Conservation (phyloP, 2,113 vertebrate species). For the Anhinga rufa region DNA sequence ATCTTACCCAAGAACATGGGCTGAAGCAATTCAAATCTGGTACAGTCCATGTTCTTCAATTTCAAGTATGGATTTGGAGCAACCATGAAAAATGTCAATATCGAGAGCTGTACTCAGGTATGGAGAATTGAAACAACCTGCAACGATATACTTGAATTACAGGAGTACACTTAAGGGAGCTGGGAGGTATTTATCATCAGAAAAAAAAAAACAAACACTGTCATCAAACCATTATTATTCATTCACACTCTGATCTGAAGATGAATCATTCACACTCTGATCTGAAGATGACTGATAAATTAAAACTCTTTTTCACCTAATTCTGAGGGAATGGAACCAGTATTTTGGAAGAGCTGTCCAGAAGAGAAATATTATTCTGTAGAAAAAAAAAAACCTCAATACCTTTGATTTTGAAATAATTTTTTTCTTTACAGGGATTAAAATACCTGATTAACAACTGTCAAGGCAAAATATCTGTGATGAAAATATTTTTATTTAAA, state of each 20-base stretch:
- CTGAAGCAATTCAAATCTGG: slow-evolving; percentile 35
- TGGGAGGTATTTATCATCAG: not conserved
- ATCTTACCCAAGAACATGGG: not conserved
- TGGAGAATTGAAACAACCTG: not conserved
- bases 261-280: not conserved
- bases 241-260: not conserved
- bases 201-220: no score
- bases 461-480: not conserved
- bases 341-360: not conserved
- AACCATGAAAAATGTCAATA: not conserved
- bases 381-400: not conserved
- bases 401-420: not conserved
- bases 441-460: not conserved
- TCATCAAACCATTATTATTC: not conserved
- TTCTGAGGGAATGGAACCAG: not conserved
- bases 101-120: slow-evolving; percentile 37
- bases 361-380: not conserved
- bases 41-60: not conserved
- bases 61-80: slow-evolving; percentile 22
- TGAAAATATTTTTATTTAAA: not conserved
- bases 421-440: not conserved
- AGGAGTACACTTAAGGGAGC: not conserved
- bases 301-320: not conserved
- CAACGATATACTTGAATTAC: not conserved
- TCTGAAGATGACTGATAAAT: not conserved